Conservation (phyloP, 2,113 vertebrate genomes). For the Danionella cerebrum region DNA sequence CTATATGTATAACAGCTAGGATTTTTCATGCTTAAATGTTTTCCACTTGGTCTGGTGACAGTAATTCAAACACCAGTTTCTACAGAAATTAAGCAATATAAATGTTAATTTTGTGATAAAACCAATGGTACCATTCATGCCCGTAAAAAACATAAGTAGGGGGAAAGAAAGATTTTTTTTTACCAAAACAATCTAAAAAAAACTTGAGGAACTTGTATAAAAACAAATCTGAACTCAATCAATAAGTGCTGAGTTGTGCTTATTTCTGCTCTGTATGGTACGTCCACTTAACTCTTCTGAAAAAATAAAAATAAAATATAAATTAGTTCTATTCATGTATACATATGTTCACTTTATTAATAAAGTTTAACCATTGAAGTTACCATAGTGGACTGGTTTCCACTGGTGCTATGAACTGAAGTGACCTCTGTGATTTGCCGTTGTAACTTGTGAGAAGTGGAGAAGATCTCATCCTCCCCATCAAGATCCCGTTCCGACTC, state of each 20-base stretch:
- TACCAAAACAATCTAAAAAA: too few species aligned
- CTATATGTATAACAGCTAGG: neutral
- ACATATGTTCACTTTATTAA: too few species aligned
- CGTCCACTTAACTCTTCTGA: constrained; percentile 22
- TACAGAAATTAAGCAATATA: neutral
- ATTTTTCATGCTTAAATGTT: neutral
- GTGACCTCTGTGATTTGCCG: constrained; percentile 56
- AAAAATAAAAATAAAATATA: constrained; percentile 1
- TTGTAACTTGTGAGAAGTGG: constrained; percentile 58
- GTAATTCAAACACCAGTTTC: neutral
- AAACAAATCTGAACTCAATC: neutral
- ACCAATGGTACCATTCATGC: neutral
- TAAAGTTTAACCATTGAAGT: neutral
- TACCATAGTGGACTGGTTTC: constrained; percentile 21
- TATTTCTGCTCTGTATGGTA: neutral
- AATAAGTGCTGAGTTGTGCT: neutral
- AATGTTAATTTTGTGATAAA: neutral
- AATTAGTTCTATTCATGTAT: neutral
- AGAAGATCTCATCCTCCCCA: constrained; percentile 46
- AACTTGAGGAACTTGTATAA: neutral
- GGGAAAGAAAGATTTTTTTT: neutral
- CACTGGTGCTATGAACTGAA: neutral
- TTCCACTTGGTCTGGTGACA: neutral
- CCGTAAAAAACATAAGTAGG: neutral
- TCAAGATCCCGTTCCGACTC: constrained; percentile 54